Evolutionary conservation across 2,888 invertebrate genomes (phyloP).

Genomic region (Zaprionus lineosus): DNA sequence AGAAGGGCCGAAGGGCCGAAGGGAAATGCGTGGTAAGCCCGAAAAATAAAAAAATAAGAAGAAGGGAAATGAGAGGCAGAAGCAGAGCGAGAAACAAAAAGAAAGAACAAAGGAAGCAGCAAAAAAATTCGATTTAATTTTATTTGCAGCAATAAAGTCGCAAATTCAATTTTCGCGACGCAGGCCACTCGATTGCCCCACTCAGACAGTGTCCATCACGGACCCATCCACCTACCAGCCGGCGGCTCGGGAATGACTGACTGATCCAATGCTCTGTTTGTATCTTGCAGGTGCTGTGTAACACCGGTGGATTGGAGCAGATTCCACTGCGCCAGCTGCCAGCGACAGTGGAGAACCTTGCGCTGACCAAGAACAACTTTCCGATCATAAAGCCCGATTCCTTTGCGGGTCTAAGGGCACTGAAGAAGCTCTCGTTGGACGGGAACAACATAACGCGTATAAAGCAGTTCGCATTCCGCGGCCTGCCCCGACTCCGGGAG

Average conservation of each 20-base stretch:
- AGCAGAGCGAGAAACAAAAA: neutral
- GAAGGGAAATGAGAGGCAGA: slow-evolving; percentile 8
- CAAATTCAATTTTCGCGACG: slow-evolving; percentile 78
- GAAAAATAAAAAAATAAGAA: slow-evolving; percentile 21
- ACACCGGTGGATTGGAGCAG: slow-evolving; percentile 91
- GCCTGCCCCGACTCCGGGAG: slow-evolving; percentile 89
- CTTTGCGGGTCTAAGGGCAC: slow-evolving; percentile 90
- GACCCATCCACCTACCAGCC: no score
- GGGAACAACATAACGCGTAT: slow-evolving; percentile 93
- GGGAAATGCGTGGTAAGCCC: slow-evolving; percentile 17
- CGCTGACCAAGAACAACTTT: slow-evolving; percentile 93
- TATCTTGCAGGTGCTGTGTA: slow-evolving; percentile 92
- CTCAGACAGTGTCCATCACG: slow-evolving; percentile 3
- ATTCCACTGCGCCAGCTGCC: slow-evolving; percentile 91
- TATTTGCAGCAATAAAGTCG: slow-evolving; percentile 79
- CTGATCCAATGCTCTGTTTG: no score
- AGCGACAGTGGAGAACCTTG: slow-evolving; percentile 91
- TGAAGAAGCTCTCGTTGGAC: slow-evolving; percentile 92
- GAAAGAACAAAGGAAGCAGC: slow-evolving; percentile 7
- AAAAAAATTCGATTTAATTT: slow-evolving; percentile 78
- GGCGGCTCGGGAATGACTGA: no score
- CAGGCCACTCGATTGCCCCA: slow-evolving; percentile 48
- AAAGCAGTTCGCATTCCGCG: slow-evolving; percentile 93
- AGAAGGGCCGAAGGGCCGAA: neutral
- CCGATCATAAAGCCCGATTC: slow-evolving; percentile 91